phyloP scores from a whole-genome alignment of 2,888 invertebrate genomes.

The Chrysopilus asiliformis region DNA sequence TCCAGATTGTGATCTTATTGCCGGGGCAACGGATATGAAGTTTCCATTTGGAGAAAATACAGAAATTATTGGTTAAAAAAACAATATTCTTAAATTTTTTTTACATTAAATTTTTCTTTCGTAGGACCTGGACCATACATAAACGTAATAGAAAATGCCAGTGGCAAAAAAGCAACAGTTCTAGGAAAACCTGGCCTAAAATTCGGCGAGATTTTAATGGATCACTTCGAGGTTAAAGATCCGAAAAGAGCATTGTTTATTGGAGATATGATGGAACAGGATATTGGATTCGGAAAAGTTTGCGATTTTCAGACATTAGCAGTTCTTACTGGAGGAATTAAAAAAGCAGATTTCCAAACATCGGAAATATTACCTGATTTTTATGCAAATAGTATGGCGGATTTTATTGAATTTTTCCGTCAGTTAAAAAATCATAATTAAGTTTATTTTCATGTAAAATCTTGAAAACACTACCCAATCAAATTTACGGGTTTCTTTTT shows the following conservation, averaged over 20 bases:
- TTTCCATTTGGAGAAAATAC: slow-evolving; percentile 26
- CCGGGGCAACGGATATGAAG: slow-evolving; percentile 34
- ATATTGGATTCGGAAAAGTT: slow-evolving; percentile 57
- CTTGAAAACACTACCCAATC: no score
- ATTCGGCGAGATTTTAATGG: slow-evolving; percentile 25
- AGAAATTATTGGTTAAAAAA: slow-evolving; percentile 29
- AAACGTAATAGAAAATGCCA: slow-evolving; percentile 29
- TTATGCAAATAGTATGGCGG: slow-evolving; percentile 27
- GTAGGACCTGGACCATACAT: slow-evolving; percentile 32
- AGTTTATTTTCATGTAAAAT: no score
- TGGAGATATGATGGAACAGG: slow-evolving; percentile 75
- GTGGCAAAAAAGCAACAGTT: slow-evolving; percentile 24
- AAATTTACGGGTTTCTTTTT: no score
- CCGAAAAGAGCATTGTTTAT: slow-evolving; percentile 62
- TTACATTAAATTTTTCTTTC: slow-evolving; percentile 1
- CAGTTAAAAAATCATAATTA: no score
- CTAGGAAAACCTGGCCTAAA: slow-evolving; percentile 38
- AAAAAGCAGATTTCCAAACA: no score
- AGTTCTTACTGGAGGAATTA: slow-evolving; percentile 45
- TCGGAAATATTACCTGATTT: slow-evolving; percentile 28
- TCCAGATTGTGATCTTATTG: slow-evolving; percentile 35
- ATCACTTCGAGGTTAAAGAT: slow-evolving; percentile 36
- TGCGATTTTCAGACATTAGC: slow-evolving; percentile 60
- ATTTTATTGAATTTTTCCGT: slow-evolving; percentile 24
- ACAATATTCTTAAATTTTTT: no score